A percentile compares a stretch with the other conserved stretches of the same genome.
phyloP scores from a whole-genome alignment of 2,113 vertebrate genomes.

The Corythaixoides concolor region DNA sequence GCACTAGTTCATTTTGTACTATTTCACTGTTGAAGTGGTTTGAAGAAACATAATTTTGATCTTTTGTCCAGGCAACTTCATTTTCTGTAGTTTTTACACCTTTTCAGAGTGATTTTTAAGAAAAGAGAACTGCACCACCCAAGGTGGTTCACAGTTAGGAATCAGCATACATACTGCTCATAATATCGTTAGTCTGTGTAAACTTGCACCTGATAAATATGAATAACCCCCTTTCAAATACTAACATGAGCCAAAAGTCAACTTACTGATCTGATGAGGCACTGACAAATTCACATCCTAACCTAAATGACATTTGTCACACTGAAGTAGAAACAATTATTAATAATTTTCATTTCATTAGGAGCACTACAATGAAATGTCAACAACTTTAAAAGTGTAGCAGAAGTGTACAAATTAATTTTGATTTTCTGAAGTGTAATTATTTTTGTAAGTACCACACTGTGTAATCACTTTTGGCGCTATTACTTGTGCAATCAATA shows the following conservation, averaged over 20 bases:
- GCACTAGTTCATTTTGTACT: not conserved
- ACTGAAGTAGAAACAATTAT: slow-evolving; percentile 80
- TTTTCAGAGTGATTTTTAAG: not conserved
- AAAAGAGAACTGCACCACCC: not conserved
- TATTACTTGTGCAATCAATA: slow-evolving; percentile 78
- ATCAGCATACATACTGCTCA: too few species aligned
- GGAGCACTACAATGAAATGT: slow-evolving; percentile 83
- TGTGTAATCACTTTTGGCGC: slow-evolving; percentile 76
- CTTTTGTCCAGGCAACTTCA: not conserved
- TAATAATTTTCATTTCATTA: slow-evolving; percentile 84
- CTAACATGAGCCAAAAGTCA: slow-evolving; percentile 7
- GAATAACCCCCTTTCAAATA: not conserved
- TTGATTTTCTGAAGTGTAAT: slow-evolving; percentile 83
- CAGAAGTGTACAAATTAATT: slow-evolving; percentile 83
- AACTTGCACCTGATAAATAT: not conserved
- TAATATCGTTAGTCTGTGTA: not conserved
- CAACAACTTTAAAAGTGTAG: slow-evolving; percentile 79
- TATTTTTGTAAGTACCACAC: slow-evolving; percentile 77
- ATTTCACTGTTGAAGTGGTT: not conserved
- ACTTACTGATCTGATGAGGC: slow-evolving; percentile 6
- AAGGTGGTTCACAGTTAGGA: not conserved
- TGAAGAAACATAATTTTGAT: not conserved
- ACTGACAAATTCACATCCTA: slow-evolving; percentile 52
- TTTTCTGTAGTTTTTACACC: not conserved
- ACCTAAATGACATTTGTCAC: slow-evolving; percentile 80